Percentiles rank a stretch among this genome's conserved stretches.
Evolutionary conservation across 1,140 invertebrate species (phyloP).

Genomic region (Pantala flavescens): DNA sequence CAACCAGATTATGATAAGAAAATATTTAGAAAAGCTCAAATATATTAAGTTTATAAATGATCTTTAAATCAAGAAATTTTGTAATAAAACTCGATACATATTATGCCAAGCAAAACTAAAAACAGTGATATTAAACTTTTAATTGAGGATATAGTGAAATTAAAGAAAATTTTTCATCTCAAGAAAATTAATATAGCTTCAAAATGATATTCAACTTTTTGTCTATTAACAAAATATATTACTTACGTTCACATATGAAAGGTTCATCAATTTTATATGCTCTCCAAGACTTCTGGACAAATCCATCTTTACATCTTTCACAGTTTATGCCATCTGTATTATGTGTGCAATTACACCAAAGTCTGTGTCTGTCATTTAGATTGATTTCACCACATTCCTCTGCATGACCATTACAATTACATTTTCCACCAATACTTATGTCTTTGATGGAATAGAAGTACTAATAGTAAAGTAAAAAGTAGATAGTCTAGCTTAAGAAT

Average conservation of each 20-base stretch:
- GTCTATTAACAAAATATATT: background rate
- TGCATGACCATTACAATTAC: slow-evolving; percentile 99
- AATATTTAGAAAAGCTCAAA: too few species aligned
- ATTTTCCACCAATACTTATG: slow-evolving; percentile 94
- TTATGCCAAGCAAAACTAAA: background rate
- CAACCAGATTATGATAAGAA: too few species aligned
- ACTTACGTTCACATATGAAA: slow-evolving; percentile 82
- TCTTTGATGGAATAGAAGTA: slow-evolving; percentile 99
- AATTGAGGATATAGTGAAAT: background rate
- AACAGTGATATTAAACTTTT: background rate
- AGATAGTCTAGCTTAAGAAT: background rate
- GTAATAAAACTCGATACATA: too few species aligned
- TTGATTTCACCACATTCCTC: slow-evolving; percentile 83
- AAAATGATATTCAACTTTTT: slow-evolving; percentile 15
- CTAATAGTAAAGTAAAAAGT: slow-evolving; percentile 43
- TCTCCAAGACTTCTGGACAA: slow-evolving; percentile 89
- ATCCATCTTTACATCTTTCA: slow-evolving; percentile 85
- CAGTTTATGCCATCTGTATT: slow-evolving; percentile 95
- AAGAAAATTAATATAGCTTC: background rate
- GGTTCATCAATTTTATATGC: slow-evolving; percentile 60
- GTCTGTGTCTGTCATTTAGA: slow-evolving; percentile 59
- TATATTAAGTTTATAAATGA: too few species aligned
- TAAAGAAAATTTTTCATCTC: background rate
- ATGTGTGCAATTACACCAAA: slow-evolving; percentile 89
- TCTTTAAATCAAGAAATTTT: too few species aligned